phyloP scores from a whole-genome alignment of 2,888 invertebrate species.

The Heteromurus nitidus region DNA sequence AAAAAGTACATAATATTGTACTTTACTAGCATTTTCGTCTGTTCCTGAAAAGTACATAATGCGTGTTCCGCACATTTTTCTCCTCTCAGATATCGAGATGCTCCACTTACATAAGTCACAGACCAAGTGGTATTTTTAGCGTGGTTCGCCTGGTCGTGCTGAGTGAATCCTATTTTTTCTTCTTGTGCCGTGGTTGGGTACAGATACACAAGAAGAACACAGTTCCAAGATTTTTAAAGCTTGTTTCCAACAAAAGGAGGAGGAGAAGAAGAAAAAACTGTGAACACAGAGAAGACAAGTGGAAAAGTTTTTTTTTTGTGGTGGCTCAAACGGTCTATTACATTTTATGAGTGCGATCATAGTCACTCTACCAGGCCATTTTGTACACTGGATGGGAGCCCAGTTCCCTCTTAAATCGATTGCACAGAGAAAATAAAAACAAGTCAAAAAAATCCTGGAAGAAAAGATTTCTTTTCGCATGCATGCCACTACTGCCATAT shows the following conservation, averaged over 20 bases:
- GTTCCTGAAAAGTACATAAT: conserved; percentile 34
- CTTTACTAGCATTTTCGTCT: conserved; percentile 13
- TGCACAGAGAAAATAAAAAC: background rate
- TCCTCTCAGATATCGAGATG: conserved; percentile 24
- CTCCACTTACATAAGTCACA: conserved; percentile 57
- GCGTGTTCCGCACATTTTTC: conserved; percentile 4
- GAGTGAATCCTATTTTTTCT: conserved; percentile 44
- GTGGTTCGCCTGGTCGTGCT: too few species aligned
- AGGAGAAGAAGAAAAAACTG: too few species aligned
- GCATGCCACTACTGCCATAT: too few species aligned
- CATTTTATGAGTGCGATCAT: conserved; percentile 60
- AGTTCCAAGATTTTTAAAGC: too few species aligned
- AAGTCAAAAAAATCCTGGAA: background rate
- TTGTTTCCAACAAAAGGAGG: conserved; percentile 41
- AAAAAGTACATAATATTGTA: background rate
- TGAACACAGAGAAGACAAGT: conserved; percentile 27
- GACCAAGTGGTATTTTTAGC: conserved; percentile 37
- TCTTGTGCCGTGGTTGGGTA: conserved; percentile 18
- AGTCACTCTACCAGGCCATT: background rate
- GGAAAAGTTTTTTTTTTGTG: conserved; percentile 47
- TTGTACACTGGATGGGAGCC: background rate
- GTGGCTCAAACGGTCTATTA: conserved; percentile 59
- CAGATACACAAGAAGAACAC: too few species aligned
- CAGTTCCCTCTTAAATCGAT: conserved; percentile 31
- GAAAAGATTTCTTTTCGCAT: background rate